These are phyloP conservation scores for Anabas testudineus DNA, from an alignment of 2,797 vertebrate species.

Conservation along the genomic window DNA sequence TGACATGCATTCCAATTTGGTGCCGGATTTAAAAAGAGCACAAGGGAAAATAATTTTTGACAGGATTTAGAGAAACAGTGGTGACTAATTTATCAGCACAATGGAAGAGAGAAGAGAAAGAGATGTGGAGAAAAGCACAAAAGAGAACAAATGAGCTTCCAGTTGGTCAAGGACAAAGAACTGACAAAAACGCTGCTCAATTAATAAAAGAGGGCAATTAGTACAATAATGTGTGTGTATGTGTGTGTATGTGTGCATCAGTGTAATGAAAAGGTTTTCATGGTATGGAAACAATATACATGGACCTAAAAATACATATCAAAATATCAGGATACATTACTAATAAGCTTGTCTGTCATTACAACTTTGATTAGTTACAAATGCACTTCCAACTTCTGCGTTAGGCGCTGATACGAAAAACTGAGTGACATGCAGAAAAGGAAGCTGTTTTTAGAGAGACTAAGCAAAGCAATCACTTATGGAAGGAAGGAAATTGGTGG, in stretches of 20 bases:
- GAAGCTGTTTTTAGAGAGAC: constrained; percentile 32
- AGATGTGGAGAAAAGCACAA: constrained; percentile 40
- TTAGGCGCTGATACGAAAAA: constrained; percentile 13
- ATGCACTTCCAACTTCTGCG: neutral
- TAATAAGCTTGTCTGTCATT: neutral
- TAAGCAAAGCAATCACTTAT: constrained; percentile 33
- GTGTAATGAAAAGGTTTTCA: neutral
- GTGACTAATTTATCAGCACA: constrained; percentile 24
- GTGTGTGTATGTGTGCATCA: neutral
- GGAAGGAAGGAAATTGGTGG: constrained; percentile 9
- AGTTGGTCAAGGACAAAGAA: constrained; percentile 43
- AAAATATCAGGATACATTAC: neutral
- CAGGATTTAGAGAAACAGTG: constrained; percentile 1
- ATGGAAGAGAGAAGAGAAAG: constrained; percentile 33
- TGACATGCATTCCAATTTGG: neutral
- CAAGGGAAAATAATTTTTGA: neutral
- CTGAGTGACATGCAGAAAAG: constrained; percentile 11
- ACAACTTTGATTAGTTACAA: neutral
- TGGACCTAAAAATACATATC: neutral
- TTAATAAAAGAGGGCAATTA: constrained; percentile 12
- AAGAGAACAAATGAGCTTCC: constrained; percentile 39
- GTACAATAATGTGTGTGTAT: constrained; percentile 8
- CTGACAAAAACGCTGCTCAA: constrained; percentile 18
- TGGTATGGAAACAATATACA: neutral
- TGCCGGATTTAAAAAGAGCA: neutral